Base-by-base conservation (phyloP, 2,797 vertebrate species). In the Sebastes iracundus region DNA sequence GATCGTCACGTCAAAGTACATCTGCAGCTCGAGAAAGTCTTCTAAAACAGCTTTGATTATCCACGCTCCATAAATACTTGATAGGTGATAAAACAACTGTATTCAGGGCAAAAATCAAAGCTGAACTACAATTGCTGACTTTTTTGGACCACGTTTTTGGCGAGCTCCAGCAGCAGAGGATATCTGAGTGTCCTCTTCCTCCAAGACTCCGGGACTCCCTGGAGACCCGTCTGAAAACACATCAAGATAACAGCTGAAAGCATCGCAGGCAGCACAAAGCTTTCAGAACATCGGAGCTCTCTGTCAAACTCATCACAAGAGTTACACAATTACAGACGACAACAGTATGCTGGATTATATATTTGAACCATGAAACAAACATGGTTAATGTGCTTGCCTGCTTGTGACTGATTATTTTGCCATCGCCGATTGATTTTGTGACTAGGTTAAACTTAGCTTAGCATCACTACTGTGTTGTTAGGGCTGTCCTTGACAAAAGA, bases 201-300 rank as follows among this genome's bases (percentile, higher is more conserved):
- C 94, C 94, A 95, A 5, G 93, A 93, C 81, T 95, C 92, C 1
- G 93, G 93, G 79, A 95, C 92, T 85, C 94, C 93, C 78, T 78
- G 85, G 18, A 93, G 87, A n/a, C 93, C 94, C 0, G 72, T 88
- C 93, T 95, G 90, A 84, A 89, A 94, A 87, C 52, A 88, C 76
- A 87, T 75, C 11, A 72, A 80, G 64, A 82, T n/a, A 76, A 78
- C 78, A 76, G 76, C 58, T 87, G 68, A 82, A 76, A 60, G 55
- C 20, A 60, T 59, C n/a, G 12, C 35, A 56, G 14, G 10, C 66
- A 30, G 20, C 20, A 30, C 55, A 49, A 52, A 75, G 60, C 74
- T 76, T 42, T 46, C 49, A 7, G 10, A 42, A 49, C n/a, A 65
- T 77, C 76, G 30, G 63, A 52, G 33, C 53, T 35, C 14, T 22